These are phyloP conservation scores for Thumatha senex DNA, from an alignment of 2,888 invertebrate species.

Conservation along the genomic window DNA sequence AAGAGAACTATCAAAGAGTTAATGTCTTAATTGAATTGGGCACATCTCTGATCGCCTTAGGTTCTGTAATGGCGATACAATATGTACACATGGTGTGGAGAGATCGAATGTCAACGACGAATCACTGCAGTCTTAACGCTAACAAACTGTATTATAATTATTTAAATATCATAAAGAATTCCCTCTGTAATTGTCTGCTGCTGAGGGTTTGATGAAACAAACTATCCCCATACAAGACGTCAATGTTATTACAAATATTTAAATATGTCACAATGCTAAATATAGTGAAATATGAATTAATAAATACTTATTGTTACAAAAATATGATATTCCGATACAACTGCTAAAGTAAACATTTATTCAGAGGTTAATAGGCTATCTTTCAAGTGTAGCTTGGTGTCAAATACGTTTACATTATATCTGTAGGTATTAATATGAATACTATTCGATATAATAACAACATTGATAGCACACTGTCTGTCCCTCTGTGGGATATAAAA, in stretches of 20 bases:
- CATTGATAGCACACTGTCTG: neutral
- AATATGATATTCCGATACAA: slow-evolving; percentile 20
- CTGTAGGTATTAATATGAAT: neutral
- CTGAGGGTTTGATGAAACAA: neutral
- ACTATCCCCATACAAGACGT: slow-evolving; percentile 2
- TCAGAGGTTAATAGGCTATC: slow-evolving; percentile 27
- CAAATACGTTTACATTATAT: slow-evolving; percentile 19
- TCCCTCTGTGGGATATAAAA: neutral
- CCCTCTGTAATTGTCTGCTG: no score
- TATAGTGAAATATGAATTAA: slow-evolving; percentile 15
- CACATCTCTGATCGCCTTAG: no score
- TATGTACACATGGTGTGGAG: no score
- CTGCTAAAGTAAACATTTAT: slow-evolving; percentile 11
- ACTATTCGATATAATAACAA: neutral
- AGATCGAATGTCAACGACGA: no score
- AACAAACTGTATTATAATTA: no score
- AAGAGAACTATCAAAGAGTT: no score
- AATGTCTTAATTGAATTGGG: no score
- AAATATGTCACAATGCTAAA: slow-evolving; percentile 17
- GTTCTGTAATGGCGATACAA: no score
- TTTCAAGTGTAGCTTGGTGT: slow-evolving; percentile 10
- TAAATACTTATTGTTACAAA: slow-evolving; percentile 21
- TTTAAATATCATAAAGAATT: no score
- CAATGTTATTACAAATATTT: slow-evolving; percentile 10
- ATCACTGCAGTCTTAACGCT: no score